Conservation (phyloP, 2,113 vertebrate species). For the human region DNA sequence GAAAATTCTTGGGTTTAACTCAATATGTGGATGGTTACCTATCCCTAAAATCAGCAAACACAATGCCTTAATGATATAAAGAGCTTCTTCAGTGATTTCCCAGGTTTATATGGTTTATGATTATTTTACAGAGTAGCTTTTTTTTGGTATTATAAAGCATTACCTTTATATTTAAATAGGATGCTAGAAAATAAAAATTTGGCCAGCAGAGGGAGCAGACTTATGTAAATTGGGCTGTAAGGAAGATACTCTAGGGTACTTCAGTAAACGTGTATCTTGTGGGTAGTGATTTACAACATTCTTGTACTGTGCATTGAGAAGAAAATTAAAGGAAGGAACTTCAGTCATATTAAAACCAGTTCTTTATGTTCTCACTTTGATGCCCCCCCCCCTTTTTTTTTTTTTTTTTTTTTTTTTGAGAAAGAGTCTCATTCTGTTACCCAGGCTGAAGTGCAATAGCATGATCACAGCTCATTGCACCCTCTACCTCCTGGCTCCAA, state of each 20-base stretch:
- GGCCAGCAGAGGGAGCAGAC: constrained; percentile 53
- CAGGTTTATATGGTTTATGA: not conserved
- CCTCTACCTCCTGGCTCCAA: too few relatives aligned
- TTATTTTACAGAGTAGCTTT: constrained; percentile 21
- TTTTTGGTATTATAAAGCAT: not conserved
- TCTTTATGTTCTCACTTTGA: not conserved
- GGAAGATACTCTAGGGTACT: not conserved
- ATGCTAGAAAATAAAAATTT: not conserved
- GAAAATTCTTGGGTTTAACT: not conserved
- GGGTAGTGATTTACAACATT: not conserved
- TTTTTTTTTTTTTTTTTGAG: too few relatives aligned
- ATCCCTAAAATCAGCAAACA: not conserved
- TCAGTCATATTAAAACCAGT: not conserved
- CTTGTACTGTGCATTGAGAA: not conserved
- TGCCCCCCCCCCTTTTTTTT: not conserved
- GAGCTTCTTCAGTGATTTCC: not conserved
- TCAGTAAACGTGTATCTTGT: not conserved
- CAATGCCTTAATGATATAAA: not conserved
- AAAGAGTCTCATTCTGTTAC: too few relatives aligned
- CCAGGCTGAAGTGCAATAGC: too few relatives aligned
- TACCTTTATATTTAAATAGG: constrained; percentile 39
- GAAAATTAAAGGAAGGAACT: not conserved
- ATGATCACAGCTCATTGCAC: too few relatives aligned
- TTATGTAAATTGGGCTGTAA: constrained; percentile 4
- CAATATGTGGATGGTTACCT: not conserved